A percentile compares a stretch with the other conserved stretches of the same genome.
Evolutionary conservation across 1,140 invertebrate species (phyloP).

Genomic region (Archivesica marissinica): DNA sequence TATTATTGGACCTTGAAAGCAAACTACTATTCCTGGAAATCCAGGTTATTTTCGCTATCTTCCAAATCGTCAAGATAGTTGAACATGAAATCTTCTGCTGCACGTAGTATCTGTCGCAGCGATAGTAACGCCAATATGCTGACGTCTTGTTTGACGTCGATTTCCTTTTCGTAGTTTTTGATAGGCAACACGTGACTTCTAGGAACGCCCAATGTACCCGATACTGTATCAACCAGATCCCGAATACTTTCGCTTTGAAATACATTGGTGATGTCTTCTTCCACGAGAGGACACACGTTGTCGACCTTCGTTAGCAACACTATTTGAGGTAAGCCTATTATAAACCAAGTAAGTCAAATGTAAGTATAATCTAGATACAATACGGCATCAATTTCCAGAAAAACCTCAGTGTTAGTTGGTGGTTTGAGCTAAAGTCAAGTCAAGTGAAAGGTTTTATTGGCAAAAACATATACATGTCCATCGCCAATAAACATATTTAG

Average conservation of each 20-base stretch:
- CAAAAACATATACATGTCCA: too few species aligned
- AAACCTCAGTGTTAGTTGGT: too few species aligned
- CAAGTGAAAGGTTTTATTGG: too few species aligned
- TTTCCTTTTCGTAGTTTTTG: slow-evolving; percentile 56
- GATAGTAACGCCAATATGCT: slow-evolving; percentile 7
- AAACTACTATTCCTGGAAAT: background rate
- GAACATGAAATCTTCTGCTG: slow-evolving; percentile 35
- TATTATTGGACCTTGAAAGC: too few species aligned
- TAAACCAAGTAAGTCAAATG: background rate
- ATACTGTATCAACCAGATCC: slow-evolving; percentile 35
- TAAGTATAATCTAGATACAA: too few species aligned
- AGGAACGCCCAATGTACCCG: slow-evolving; percentile 39
- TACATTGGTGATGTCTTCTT: slow-evolving; percentile 16
- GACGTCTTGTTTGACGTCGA: slow-evolving; percentile 26
- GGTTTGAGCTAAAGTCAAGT: too few species aligned
- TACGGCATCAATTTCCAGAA: too few species aligned
- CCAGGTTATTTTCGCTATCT: background rate
- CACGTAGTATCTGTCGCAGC: slow-evolving; percentile 42
- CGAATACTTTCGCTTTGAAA: slow-evolving; percentile 22
- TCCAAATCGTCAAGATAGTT: slow-evolving; percentile 3
- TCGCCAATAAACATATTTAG: too few species aligned
- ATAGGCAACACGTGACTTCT: slow-evolving; percentile 38
- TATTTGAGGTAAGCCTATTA: slow-evolving; percentile 40
- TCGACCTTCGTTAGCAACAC: slow-evolving; percentile 55
- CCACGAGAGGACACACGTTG: slow-evolving; percentile 16